phyloP scores from a whole-genome alignment of 2,113 vertebrate species.

The Piliocolobus tephrosceles region DNA sequence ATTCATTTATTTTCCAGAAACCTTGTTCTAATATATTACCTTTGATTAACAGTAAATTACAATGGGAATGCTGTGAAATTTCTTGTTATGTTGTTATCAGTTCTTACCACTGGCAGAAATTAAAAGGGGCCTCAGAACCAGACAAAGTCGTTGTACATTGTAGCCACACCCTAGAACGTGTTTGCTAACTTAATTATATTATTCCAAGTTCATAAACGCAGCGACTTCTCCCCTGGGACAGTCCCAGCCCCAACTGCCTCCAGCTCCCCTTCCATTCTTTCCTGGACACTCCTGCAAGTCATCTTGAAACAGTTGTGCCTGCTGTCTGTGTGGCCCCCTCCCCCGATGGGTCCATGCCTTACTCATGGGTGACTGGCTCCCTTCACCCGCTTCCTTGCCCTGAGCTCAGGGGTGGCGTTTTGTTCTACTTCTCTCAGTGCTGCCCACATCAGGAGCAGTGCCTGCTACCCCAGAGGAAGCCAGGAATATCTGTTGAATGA shows the following conservation, averaged over 20 bases:
- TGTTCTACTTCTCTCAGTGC: accelerated
- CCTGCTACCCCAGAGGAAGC: accelerated
- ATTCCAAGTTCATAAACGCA: neutral
- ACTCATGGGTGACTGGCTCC: neutral
- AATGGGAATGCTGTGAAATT: neutral
- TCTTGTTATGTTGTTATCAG: neutral
- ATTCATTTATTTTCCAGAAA: neutral
- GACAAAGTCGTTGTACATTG: neutral
- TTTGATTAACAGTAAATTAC: neutral
- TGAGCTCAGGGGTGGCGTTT: neutral
- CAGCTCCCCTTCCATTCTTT: neutral
- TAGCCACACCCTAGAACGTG: neutral
- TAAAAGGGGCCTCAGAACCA: neutral
- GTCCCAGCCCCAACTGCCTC: no score
- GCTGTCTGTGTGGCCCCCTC: no score
- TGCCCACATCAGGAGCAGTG: neutral
- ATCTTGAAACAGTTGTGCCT: neutral
- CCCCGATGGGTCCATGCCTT: neutral
- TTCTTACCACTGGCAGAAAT: neutral
- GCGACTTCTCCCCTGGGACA: neutral
- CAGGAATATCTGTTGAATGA: accelerated
- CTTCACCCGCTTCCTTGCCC: neutral
- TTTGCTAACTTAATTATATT: neutral
- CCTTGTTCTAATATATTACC: neutral
- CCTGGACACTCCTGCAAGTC: neutral